A percentile compares a stretch with the other conserved stretches of the same genome.
phyloP scores from a whole-genome alignment of 2,113 vertebrate genomes.

The Girardinichthys multiradiatus region DNA sequence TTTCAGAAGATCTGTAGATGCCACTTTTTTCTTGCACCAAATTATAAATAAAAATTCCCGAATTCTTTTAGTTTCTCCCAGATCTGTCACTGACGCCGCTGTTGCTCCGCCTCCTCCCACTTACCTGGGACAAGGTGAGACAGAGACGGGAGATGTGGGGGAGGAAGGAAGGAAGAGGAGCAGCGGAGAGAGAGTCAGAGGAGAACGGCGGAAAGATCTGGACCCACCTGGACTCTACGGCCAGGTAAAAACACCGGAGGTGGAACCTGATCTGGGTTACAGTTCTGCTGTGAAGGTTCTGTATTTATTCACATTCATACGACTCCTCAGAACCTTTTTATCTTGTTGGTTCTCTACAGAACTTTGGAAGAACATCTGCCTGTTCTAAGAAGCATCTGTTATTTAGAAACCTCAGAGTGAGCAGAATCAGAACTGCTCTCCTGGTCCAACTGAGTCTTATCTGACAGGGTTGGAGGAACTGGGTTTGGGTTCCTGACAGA shows the following conservation, averaged over 20 bases:
- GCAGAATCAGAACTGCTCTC: neutral
- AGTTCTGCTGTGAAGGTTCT: neutral
- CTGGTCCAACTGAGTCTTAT: neutral
- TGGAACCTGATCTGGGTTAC: neutral
- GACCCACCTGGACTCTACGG: slow-evolving; percentile 11
- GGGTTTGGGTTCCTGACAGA: too few species aligned
- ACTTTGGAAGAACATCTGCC: neutral
- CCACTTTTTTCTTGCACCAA: neutral
- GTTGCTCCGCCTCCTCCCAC: slow-evolving; percentile 26
- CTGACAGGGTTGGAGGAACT: too few species aligned
- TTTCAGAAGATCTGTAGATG: neutral
- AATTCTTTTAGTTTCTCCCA: too few species aligned
- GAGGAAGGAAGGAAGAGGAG: slow-evolving; percentile 27
- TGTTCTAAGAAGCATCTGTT: neutral
- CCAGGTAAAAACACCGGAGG: slow-evolving; percentile 33
- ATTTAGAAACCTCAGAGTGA: accelerated
- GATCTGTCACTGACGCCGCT: neutral
- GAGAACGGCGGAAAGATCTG: slow-evolving; percentile 25
- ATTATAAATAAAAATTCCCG: neutral
- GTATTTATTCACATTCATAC: neutral
- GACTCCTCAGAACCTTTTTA: neutral
- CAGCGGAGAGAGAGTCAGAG: slow-evolving; percentile 13
- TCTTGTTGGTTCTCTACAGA: slow-evolving; percentile 4
- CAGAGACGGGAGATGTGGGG: slow-evolving; percentile 15
- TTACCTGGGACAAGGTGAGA: slow-evolving; percentile 49